Percentiles rank a stretch among this genome's conserved stretches.
Evolutionary conservation across 2,113 vertebrate genomes (phyloP).

Genomic region (Dascyllus trimaculatus): DNA sequence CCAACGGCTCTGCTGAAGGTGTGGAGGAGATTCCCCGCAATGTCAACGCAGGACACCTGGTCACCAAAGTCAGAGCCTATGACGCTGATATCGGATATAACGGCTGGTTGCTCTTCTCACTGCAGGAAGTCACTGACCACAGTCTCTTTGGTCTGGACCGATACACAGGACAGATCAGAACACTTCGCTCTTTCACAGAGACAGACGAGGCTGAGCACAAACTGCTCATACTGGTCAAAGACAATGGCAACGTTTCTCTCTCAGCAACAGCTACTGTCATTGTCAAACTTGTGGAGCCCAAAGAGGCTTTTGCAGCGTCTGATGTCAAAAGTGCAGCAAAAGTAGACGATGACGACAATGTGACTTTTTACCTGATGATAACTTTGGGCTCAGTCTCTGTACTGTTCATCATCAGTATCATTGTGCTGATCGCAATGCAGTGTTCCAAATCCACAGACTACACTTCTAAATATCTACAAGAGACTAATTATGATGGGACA

Average conservation of each 20-base stretch:
- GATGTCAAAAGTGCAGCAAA: no score
- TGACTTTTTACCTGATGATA: slow-evolving; percentile 35
- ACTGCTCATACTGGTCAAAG: no score
- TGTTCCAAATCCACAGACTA: slow-evolving; percentile 26
- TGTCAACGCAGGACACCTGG: slow-evolving; percentile 55
- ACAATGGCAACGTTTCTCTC: no score
- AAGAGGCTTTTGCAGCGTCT: no score
- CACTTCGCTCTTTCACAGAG: slow-evolving; percentile 54
- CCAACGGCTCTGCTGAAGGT: slow-evolving; percentile 13
- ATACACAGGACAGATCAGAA: slow-evolving; percentile 71
- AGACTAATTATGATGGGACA: no score
- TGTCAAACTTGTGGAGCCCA: no score
- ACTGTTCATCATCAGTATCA: slow-evolving; percentile 61
- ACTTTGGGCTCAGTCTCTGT: slow-evolving; percentile 61
- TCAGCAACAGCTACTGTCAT: no score
- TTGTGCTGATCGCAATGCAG: slow-evolving; percentile 63
- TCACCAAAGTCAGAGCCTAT: slow-evolving; percentile 69
- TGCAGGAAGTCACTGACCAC: slow-evolving; percentile 62
- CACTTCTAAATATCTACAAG: no score
- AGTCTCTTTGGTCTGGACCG: slow-evolving; percentile 69
- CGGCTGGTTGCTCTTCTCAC: slow-evolving; percentile 67
- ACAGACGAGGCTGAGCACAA: no score
- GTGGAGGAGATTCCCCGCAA: slow-evolving; percentile 55
- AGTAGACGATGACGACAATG: no score
- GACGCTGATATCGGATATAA: slow-evolving; percentile 77